Percentiles rank a stretch among this genome's conserved stretches.
Evolutionary conservation across 2,888 invertebrate genomes (phyloP).

Genomic region (Trissolcus japonicus): DNA sequence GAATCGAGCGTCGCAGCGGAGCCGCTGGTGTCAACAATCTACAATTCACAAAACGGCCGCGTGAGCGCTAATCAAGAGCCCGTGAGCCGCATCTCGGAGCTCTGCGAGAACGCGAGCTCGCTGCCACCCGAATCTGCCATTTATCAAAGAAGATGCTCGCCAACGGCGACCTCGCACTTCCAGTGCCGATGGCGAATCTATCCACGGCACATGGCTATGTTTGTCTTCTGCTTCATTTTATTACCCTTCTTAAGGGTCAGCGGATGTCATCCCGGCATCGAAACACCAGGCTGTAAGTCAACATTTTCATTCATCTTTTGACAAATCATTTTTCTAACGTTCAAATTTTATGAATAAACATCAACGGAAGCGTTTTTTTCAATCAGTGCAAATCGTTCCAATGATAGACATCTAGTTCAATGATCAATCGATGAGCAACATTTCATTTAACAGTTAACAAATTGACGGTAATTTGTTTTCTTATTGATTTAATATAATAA

Average conservation of each 20-base stretch:
- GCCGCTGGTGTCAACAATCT: background rate
- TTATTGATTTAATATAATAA: no score
- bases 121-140: background rate
- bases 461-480: no score
- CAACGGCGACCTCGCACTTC: conserved; percentile 3
- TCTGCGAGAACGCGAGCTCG: background rate
- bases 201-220: conserved; percentile 26
- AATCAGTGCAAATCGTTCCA: background rate
- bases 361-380: no score
- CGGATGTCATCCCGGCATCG: conserved; percentile 64
- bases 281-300: conserved; percentile 72
- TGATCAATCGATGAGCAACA: no score
- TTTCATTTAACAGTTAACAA: no score
- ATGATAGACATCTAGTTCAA: no score
- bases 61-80: background rate
- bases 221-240: conserved; percentile 16
- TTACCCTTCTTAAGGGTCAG: conserved; percentile 36
- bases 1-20: background rate
- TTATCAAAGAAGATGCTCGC: conserved; percentile 11
- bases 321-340: no score
- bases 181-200: conserved; percentile 26
- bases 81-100: background rate
- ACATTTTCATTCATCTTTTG: conserved; percentile 2
- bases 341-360: no score
- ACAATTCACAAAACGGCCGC: background rate